phyloP scores from a whole-genome alignment of 2,797 vertebrate species.

The Gobionotothen gibberifrons region DNA sequence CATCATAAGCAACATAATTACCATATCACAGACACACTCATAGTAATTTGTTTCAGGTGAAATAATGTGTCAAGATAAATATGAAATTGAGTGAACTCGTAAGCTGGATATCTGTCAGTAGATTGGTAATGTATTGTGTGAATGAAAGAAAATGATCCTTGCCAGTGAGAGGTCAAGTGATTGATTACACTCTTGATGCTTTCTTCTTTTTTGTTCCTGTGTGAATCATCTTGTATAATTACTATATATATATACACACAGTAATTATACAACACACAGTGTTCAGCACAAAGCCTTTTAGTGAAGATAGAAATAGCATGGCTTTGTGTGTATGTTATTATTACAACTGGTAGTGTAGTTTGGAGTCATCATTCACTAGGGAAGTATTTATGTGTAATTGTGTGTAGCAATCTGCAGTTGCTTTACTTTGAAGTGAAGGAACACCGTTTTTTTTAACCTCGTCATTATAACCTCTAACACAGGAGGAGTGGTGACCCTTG shows the following conservation, averaged over 20 bases:
- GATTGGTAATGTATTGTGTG: background rate
- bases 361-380: background rate
- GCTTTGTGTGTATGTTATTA: background rate
- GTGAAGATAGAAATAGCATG: constrained; percentile 2
- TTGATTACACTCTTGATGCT: background rate
- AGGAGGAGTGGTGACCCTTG: constrained; percentile 83
- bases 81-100: background rate
- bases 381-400: background rate
- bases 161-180: background rate
- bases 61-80: background rate
- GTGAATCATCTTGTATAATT: constrained; percentile 18
- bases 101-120: background rate
- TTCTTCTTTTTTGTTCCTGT: background rate
- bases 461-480: constrained; percentile 16
- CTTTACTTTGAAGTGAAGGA: background rate
- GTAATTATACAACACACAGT: background rate
- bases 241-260: background rate
- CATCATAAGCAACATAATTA: background rate
- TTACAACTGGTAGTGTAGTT: background rate
- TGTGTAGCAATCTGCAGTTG: background rate
- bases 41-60: constrained; percentile 5
- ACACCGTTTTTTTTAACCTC: background rate
- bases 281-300: background rate
- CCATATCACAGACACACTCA: background rate
- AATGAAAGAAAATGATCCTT: background rate